Evolutionary conservation across 1,140 invertebrate species (phyloP), one percentile per base, ranked within the genome.

Genomic region (Ceratoteleas bidentatus): DNA sequence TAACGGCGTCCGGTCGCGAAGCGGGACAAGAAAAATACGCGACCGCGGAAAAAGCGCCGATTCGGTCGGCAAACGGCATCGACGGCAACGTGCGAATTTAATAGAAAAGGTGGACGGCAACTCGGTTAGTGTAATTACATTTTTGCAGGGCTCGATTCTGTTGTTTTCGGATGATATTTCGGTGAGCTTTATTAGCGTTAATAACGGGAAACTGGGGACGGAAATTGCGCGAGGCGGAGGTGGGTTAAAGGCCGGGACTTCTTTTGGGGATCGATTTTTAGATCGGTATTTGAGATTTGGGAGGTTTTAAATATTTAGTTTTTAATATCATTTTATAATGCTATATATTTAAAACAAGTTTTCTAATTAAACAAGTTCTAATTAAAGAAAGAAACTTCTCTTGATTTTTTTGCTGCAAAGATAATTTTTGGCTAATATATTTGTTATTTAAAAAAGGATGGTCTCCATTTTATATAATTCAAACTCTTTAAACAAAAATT

Each of bases 1-100:
- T 84, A 84, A 81, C 72, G 50, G 58, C 70, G 58, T 76, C 61
- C 73, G 69, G 36, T 66, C 70, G 66, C 72, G 54, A 24, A 24
- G 49, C 16, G 57, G 57, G 45, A 65, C 61, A 68, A 13, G 43
- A 6, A n/a, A 45, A 73, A 70, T 24, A 24, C 24, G 24, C 24
- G 24, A 24, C 1, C 24, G 24, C 24, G 24, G 24, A 24, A 24
- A 24, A 24, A 24, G 24, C 24, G 24, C 24, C 24, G 24, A 24
- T 24, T 24, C 24, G 24, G 24, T 70, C 60, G 54, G 52, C 66
- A 70, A 70, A 70, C 45, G 62, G 34, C 58, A 70, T 70, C 66
- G 45, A 60, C 58, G 60, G 47, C 60, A 52, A 70, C 56, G 52
- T 15, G 64, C 9, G 14, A 45, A 60, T 60, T 60, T 56, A 65